phyloP scores from a whole-genome alignment of 2,797 vertebrate genomes.

The Dicrostonyx torquatus region DNA sequence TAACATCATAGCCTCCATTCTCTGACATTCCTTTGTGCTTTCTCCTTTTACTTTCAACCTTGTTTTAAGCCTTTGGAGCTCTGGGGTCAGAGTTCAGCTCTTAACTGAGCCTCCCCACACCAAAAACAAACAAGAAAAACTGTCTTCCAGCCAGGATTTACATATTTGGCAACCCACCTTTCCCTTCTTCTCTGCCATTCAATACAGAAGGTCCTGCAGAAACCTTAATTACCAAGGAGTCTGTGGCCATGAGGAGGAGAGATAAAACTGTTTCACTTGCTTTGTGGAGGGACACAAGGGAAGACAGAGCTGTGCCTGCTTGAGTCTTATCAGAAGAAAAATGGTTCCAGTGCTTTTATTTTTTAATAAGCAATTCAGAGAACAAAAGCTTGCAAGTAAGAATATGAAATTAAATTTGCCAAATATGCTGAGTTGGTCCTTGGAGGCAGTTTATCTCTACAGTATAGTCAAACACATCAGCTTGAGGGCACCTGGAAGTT shows the following conservation, averaged over 20 bases:
- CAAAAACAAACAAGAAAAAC: slow-evolving; percentile 27
- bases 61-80: slow-evolving; percentile 57
- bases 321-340: slow-evolving; percentile 76
- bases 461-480: slow-evolving; percentile 80
- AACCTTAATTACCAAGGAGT: slow-evolving; percentile 55
- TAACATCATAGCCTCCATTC: neutral
- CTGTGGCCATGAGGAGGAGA: slow-evolving; percentile 61
- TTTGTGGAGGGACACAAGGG: slow-evolving; percentile 74
- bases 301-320: slow-evolving; percentile 14
- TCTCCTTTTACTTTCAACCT: slow-evolving; percentile 42
- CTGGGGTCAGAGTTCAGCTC: slow-evolving; percentile 63
- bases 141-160: slow-evolving; percentile 56
- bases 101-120: slow-evolving; percentile 66
- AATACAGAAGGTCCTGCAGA: slow-evolving; percentile 67
- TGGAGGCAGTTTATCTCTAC: slow-evolving; percentile 81
- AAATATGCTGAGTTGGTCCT: slow-evolving; percentile 82
- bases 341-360: slow-evolving; percentile 62
- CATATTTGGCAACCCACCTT: slow-evolving; percentile 69
- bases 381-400: slow-evolving; percentile 78
- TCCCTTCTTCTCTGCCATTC: neutral
- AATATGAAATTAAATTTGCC: slow-evolving; percentile 82
- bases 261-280: slow-evolving; percentile 78
- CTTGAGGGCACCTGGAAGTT: slow-evolving; percentile 75
- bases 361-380: slow-evolving; percentile 71
- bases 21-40: neutral